Percentiles rank a stretch among this genome's conserved stretches.
Evolutionary conservation across 2,797 vertebrate genomes (phyloP).

Genomic region (Numenius phaeopus): DNA sequence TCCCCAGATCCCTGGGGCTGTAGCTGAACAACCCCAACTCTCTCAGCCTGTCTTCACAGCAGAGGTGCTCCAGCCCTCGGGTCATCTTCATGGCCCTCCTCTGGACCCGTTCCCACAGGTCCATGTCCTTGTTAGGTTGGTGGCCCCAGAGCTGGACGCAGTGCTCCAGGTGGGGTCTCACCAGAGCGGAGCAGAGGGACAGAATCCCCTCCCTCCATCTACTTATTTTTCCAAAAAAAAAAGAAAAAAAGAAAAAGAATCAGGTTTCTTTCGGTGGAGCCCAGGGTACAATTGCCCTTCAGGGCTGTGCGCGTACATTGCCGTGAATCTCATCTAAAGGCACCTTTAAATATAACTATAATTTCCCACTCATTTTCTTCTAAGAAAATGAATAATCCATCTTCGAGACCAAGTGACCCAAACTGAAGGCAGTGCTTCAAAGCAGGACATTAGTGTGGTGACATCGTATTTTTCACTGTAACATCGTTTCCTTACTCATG

Average conservation of each 20-base stretch:
- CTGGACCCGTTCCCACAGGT: not conserved
- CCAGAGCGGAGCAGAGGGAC: not conserved
- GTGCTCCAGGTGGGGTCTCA: not conserved
- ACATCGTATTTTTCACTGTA: not conserved
- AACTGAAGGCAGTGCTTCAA: not conserved
- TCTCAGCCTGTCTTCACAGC: not conserved
- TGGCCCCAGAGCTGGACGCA: not conserved
- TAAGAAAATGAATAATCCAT: no score
- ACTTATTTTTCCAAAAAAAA: not conserved
- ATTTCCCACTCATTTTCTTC: not conserved
- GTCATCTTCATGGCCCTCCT: not conserved
- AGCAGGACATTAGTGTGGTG: fast-evolving
- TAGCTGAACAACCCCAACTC: not conserved
- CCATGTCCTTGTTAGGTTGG: not conserved
- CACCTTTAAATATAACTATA: not conserved
- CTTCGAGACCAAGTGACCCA: fast-evolving
- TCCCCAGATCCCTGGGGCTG: not conserved
- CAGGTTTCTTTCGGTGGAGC: not conserved
- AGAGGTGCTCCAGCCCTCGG: not conserved
- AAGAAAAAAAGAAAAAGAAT: no score
- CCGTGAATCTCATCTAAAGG: not conserved
- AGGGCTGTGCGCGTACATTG: not conserved
- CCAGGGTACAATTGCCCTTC: not conserved
- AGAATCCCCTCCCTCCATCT: not conserved
- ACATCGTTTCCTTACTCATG: not conserved